Conservation (phyloP, 2,113 vertebrate genomes). For the Odontesthes bonariensis region DNA sequence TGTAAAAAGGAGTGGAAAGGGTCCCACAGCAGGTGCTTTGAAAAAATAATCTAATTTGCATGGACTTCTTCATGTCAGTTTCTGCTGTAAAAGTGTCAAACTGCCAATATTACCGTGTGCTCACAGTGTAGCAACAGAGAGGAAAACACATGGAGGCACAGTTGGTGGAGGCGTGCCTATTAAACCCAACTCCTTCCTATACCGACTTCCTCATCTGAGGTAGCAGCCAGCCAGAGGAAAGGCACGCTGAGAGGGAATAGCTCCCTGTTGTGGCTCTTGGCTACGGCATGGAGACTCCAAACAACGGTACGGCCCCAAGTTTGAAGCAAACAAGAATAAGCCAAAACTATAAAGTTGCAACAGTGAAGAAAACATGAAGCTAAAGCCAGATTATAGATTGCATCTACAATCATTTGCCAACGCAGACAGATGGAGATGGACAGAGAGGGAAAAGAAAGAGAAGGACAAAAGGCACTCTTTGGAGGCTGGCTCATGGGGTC, state of each 20-base stretch:
- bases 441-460: slow-evolving; percentile 27
- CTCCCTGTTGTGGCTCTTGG: slow-evolving; percentile 46
- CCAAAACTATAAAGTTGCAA: slow-evolving; percentile 22
- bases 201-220: slow-evolving; percentile 39
- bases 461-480: slow-evolving; percentile 22
- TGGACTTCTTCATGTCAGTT: slow-evolving; percentile 27
- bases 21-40: slow-evolving; percentile 25
- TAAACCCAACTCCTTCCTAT: slow-evolving; percentile 48
- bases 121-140: slow-evolving; percentile 41
- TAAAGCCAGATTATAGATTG: slow-evolving; percentile 16
- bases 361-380: not conserved
- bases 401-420: slow-evolving; percentile 44
- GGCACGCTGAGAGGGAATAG: slow-evolving; percentile 54
- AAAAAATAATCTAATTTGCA: slow-evolving; percentile 37
- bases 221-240: slow-evolving; percentile 50
- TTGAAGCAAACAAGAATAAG: slow-evolving; percentile 31
- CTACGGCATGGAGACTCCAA: slow-evolving; percentile 32
- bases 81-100: slow-evolving; percentile 36
- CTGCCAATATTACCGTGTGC: slow-evolving; percentile 32
- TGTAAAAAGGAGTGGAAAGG: slow-evolving; percentile 28
- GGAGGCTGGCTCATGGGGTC: slow-evolving; percentile 59
- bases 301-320: slow-evolving; percentile 1
- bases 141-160: slow-evolving; percentile 58
- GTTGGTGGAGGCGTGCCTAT: slow-evolving; percentile 59
- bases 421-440: slow-evolving; percentile 58